Conservation (phyloP, 2,113 vertebrate species). For the Dicentrarchus labrax region DNA sequence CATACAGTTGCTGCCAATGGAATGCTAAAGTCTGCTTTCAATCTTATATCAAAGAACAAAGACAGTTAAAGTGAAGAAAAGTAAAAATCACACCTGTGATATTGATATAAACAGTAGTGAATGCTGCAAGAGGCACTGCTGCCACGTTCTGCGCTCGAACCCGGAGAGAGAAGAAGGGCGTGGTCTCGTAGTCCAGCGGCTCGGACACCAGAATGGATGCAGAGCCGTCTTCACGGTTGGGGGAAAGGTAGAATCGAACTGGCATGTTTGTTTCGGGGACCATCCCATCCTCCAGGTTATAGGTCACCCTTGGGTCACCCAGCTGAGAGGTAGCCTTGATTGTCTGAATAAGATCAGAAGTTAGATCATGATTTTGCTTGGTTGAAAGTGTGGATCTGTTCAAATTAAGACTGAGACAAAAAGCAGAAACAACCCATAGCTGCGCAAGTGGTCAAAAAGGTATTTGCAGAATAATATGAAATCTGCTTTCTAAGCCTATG, state of each 20-base stretch:
- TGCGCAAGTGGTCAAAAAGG: not conserved
- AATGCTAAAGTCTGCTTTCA: not conserved
- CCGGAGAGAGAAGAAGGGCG: constrained; percentile 86
- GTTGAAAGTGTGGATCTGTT: not conserved
- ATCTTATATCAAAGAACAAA: not conserved
- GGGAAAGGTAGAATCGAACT: constrained; percentile 91
- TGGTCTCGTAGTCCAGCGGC: constrained; percentile 90
- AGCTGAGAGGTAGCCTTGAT: constrained; percentile 90
- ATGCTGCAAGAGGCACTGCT: constrained; percentile 89
- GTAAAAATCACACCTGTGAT: constrained; percentile 85
- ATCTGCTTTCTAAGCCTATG: constrained; percentile 10
- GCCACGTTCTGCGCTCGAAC: constrained; percentile 92
- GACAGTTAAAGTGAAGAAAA: not conserved
- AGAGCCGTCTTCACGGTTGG: constrained; percentile 90
- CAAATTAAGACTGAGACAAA: not conserved
- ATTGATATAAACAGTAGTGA: constrained; percentile 88
- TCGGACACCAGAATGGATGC: constrained; percentile 91
- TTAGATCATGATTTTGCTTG: not conserved
- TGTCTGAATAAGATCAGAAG: constrained; percentile 77
- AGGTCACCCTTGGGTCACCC: constrained; percentile 91
- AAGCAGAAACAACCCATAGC: not conserved
- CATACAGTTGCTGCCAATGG: not conserved
- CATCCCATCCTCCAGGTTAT: constrained; percentile 91
- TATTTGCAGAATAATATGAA: not conserved
- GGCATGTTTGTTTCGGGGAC: constrained; percentile 93